Evolutionary conservation across 2,888 invertebrate genomes (phyloP).

Genomic region (Lepidocyrtoides sp.): DNA sequence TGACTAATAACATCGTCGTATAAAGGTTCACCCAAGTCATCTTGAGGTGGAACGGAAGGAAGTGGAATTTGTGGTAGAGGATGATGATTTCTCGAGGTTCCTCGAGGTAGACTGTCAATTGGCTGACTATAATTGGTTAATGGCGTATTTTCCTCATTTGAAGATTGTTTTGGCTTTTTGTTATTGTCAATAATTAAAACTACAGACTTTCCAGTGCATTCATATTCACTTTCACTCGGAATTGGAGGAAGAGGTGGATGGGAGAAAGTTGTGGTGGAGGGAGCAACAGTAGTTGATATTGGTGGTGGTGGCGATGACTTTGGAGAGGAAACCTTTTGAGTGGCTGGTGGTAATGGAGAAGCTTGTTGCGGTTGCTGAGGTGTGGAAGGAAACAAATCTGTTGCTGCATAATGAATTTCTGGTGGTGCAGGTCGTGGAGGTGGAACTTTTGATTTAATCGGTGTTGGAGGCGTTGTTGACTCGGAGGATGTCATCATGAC

Average conservation of each 20-base stretch:
- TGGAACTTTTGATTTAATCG: constrained; percentile 25
- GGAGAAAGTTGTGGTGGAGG: too few relatives aligned
- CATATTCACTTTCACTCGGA: constrained; percentile 7
- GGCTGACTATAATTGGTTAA: constrained; percentile 79
- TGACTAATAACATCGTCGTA: constrained; percentile 85
- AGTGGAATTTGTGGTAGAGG: constrained; percentile 16
- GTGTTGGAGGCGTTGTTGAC: not conserved
- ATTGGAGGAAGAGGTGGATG: constrained; percentile 64
- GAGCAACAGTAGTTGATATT: too few relatives aligned
- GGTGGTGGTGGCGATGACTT: constrained; percentile 69
- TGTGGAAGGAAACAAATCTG: constrained; percentile 78
- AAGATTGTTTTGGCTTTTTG: not conserved
- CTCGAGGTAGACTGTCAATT: constrained; percentile 70
- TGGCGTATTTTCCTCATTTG: constrained; percentile 6
- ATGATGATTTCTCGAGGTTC: not conserved
- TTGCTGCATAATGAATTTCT: constrained; percentile 85
- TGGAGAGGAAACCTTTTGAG: constrained; percentile 36
- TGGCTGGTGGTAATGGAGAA: constrained; percentile 43
- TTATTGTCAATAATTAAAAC: constrained; percentile 83
- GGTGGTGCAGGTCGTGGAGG: constrained; percentile 9
- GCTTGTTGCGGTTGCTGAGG: constrained; percentile 23
- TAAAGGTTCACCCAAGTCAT: constrained; percentile 75
- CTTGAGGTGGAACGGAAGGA: constrained; percentile 53
- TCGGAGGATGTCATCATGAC: constrained; percentile 48
- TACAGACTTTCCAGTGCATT: constrained; percentile 75